These are phyloP conservation scores for Dryobotodes eremita DNA, from an alignment of 2,888 invertebrate species.

Conservation along the genomic window DNA sequence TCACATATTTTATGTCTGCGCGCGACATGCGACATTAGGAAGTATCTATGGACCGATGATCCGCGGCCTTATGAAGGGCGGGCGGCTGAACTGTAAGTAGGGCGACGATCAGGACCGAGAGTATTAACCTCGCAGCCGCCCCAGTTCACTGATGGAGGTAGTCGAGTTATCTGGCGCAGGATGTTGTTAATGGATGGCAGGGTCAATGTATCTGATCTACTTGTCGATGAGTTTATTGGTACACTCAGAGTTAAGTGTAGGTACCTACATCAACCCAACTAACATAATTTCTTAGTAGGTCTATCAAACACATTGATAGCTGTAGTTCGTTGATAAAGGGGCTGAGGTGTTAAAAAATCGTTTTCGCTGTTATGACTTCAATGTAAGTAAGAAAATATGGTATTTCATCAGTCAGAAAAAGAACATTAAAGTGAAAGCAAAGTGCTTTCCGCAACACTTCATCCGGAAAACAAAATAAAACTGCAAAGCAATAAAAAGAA, in stretches of 20 bases:
- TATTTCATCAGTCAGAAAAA: background rate
- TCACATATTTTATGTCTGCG: background rate
- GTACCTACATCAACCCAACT: background rate
- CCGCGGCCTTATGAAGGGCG: conserved; percentile 56
- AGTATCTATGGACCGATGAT: conserved; percentile 17
- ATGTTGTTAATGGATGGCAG: conserved; percentile 47
- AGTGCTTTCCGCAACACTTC: conserved; percentile 5
- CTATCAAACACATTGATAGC: too few species aligned
- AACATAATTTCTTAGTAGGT: background rate
- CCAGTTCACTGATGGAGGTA: conserved; percentile 28
- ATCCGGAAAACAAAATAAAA: background rate
- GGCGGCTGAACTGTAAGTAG: conserved; percentile 64
- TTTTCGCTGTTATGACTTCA: background rate
- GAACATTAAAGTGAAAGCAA: conserved; percentile 4
- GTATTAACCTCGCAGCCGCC: conserved; percentile 56
- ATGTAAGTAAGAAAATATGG: background rate
- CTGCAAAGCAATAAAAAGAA: conserved; percentile 4
- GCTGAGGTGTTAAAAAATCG: background rate
- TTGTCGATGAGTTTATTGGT: background rate
- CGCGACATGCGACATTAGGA: conserved; percentile 16
- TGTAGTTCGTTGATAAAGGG: background rate
- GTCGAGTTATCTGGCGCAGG: conserved; percentile 46
- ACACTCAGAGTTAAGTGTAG: background rate
- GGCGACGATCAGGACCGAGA: conserved; percentile 57
- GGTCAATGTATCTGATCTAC: conserved; percentile 43